These are phyloP conservation scores for Aptenodytes forsteri DNA, from an alignment of 2,113 vertebrate species.

Conservation along the genomic window DNA sequence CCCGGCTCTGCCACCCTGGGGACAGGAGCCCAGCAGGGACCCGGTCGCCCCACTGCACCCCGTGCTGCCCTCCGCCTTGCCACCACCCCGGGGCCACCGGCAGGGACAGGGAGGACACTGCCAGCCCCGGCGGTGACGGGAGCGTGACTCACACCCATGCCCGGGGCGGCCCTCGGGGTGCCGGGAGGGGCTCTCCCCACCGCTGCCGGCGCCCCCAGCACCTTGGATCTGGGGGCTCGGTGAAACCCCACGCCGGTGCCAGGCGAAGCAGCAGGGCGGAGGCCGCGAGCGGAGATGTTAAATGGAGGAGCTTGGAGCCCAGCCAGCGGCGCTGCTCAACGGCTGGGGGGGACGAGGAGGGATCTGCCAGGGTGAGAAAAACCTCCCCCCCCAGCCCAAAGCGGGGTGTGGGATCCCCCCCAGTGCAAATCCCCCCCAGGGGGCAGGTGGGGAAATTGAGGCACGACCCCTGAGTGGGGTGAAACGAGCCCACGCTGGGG, in stretches of 20 bases:
- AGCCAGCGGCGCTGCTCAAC: neutral
- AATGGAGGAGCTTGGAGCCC: constrained; percentile 50
- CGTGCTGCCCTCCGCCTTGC: fast-evolving
- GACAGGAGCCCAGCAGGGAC: fast-evolving
- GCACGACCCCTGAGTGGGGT: fast-evolving
- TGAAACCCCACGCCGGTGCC: fast-evolving
- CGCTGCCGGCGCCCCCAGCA: fast-evolving
- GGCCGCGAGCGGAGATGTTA: neutral
- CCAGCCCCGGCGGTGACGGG: fast-evolving
- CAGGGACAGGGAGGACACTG: fast-evolving
- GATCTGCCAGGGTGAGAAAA: neutral
- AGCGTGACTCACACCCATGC: fast-evolving
- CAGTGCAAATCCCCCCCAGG: fast-evolving
- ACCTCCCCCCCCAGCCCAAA: neutral
- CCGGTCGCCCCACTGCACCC: fast-evolving
- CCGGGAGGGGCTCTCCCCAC: neutral
- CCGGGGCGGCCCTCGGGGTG: neutral
- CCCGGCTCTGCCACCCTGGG: neutral
- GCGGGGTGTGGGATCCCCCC: fast-evolving
- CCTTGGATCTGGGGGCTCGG: neutral
- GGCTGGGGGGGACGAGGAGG: neutral
- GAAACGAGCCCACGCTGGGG: neutral
- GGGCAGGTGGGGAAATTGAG: neutral
- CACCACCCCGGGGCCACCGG: neutral
- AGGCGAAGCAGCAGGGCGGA: neutral